A percentile compares a stretch with the other conserved stretches of the same genome.
Conservation (phyloP, 2,888 invertebrate genomes). For the Hoplodrina blanda region DNA sequence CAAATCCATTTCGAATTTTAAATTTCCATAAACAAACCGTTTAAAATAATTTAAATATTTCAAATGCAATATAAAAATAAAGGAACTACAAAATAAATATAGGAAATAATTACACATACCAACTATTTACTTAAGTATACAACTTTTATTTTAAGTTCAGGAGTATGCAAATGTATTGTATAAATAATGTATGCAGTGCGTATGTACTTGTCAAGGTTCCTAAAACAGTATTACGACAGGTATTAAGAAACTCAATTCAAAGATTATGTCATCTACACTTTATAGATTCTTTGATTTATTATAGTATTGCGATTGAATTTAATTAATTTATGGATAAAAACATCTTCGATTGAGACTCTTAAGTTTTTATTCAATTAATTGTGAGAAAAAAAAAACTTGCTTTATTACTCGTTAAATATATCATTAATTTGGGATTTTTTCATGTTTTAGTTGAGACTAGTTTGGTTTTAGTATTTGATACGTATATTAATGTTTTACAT, state of each 20-base stretch:
- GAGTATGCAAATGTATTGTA: slow-evolving; percentile 56
- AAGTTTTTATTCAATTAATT: slow-evolving; percentile 16
- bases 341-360: slow-evolving; percentile 4
- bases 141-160: slow-evolving; percentile 34
- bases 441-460: too few species aligned
- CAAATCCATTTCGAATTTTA: background rate
- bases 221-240: slow-evolving; percentile 55
- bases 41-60: background rate
- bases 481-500: too few species aligned
- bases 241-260: slow-evolving; percentile 31
- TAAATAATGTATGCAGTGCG: slow-evolving; percentile 50
- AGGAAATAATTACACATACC: slow-evolving; percentile 41
- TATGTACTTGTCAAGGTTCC: slow-evolving; percentile 58
- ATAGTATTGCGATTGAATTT: slow-evolving; percentile 28
- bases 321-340: slow-evolving; percentile 26
- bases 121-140: slow-evolving; percentile 18
- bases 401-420: background rate
- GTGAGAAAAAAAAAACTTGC: background rate
- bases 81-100: slow-evolving; percentile 35
- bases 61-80: background rate
- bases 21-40: background rate
- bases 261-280: slow-evolving; percentile 71
- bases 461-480: too few species aligned
- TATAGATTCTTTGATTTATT: slow-evolving; percentile 30
- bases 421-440: background rate